Conservation (phyloP, 2,888 invertebrate genomes). For the Erebia ligea region DNA sequence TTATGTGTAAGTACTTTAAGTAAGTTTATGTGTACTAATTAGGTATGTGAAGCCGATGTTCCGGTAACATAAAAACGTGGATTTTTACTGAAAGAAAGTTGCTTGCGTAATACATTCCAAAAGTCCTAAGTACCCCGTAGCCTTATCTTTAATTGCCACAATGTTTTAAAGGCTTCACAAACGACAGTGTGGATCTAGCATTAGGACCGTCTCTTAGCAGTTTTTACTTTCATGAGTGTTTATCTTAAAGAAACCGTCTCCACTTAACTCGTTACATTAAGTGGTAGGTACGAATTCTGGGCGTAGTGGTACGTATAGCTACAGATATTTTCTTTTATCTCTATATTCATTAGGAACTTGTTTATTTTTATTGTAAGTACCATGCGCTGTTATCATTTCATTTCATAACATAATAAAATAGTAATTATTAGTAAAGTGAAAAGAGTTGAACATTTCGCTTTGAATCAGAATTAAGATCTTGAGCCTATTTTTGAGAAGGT, state of each 20-base stretch:
- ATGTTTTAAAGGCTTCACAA: background rate
- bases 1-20: too few relatives aligned
- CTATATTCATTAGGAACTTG: background rate
- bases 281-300: conserved; percentile 6
- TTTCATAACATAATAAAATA: background rate
- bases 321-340: conserved; percentile 15
- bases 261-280: conserved; percentile 17
- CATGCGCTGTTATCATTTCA: background rate
- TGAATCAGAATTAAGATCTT: too few relatives aligned
- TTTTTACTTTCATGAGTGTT: conserved; percentile 20
- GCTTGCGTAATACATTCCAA: background rate
- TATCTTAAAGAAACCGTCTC: conserved; percentile 13
- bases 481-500: too few relatives aligned
- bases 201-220: background rate
- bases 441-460: too few relatives aligned
- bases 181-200: background rate
- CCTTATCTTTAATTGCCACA: background rate
- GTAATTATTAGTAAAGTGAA: too few relatives aligned
- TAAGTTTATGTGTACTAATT: too few relatives aligned
- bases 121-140: background rate
- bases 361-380: conserved; percentile 1
- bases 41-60: background rate
- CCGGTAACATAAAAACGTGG: too few relatives aligned
- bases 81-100: background rate
- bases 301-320: conserved; percentile 4